Base-by-base conservation (phyloP, 1,140 invertebrate species). In the Antheraea pernyi region DNA sequence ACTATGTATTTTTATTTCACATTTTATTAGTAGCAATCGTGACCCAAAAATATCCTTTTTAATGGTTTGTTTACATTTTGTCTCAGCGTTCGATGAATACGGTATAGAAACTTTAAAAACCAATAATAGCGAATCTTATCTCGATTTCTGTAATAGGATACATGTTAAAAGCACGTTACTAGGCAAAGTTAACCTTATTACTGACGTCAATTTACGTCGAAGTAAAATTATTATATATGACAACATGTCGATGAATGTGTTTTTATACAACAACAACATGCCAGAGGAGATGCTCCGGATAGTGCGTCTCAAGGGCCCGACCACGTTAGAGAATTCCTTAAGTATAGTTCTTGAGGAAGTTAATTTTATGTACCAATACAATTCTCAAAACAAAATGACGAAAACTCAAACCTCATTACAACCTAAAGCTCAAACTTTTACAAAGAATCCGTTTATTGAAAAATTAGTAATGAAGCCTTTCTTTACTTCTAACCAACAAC, bases 21-120 rank as follows among this genome's bases (percentile, higher is more conserved):
- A n/a, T n/a, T n/a, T n/a, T n/a, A n/a, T n/a, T n/a, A n/a, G n/a
- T n/a, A n/a, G n/a, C n/a, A n/a, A n/a, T n/a, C n/a, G n/a, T n/a
- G n/a, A n/a, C n/a, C n/a, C n/a, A n/a, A n/a, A n/a, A n/a, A n/a
- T n/a, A n/a, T n/a, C n/a, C n/a, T n/a, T n/a, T n/a, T n/a, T n/a
- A n/a, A n/a, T n/a, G n/a, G n/a, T n/a, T n/a, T n/a, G n/a, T n/a
- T n/a, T n/a, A n/a, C n/a, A n/a, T n/a, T n/a, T n/a, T n/a, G n/a
- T n/a, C n/a, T n/a, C n/a, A n/a, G n/a, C n/a, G n/a, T n/a, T n/a
- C n/a, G n/a, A n/a, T n/a, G n/a, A n/a, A n/a, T n/a, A n/a, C n/a
- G n/a, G n/a, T n/a, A n/a, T 69, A 63, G 67, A 69, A 19, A 69
- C 22, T 22, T 36, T 69, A 19, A 69, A 63, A 48, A 63, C 62